These are phyloP conservation scores for Malurus elegans DNA, from an alignment of 2,113 vertebrate species.

Conservation along the genomic window DNA sequence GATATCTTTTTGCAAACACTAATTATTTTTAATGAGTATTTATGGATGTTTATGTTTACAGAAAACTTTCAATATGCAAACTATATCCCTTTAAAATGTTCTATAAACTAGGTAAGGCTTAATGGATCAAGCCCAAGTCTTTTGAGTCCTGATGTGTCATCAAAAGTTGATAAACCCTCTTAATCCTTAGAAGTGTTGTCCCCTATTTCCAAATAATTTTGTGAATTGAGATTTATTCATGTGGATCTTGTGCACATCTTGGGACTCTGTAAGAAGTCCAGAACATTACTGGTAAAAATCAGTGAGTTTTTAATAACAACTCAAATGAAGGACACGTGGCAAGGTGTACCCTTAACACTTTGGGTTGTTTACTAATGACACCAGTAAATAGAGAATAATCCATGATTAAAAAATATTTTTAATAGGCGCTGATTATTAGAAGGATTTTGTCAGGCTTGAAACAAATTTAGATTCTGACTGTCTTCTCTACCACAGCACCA, in stretches of 20 bases:
- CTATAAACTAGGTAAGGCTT: neutral
- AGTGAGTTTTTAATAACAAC: neutral
- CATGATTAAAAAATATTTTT: neutral
- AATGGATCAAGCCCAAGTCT: neutral
- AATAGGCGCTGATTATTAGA: neutral
- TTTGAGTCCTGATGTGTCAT: neutral
- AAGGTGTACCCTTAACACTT: neutral
- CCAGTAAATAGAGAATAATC: neutral
- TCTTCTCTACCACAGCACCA: neutral
- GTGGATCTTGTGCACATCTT: neutral
- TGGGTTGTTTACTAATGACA: neutral
- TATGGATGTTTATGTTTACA: neutral
- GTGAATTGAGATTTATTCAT: neutral
- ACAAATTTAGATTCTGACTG: neutral
- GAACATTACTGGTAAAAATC: neutral
- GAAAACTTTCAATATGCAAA: neutral
- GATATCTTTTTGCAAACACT: neutral
- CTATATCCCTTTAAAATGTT: neutral
- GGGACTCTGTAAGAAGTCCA: neutral
- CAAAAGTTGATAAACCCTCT: neutral
- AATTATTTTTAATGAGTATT: neutral
- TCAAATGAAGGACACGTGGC: neutral
- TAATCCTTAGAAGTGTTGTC: neutral
- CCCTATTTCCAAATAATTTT: neutral
- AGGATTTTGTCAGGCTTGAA: neutral